Percentiles rank a stretch among this genome's conserved stretches.
These are phyloP conservation scores for Sebastes glaucus DNA, from an alignment of 2,797 vertebrate genomes.

Conservation along the genomic window DNA sequence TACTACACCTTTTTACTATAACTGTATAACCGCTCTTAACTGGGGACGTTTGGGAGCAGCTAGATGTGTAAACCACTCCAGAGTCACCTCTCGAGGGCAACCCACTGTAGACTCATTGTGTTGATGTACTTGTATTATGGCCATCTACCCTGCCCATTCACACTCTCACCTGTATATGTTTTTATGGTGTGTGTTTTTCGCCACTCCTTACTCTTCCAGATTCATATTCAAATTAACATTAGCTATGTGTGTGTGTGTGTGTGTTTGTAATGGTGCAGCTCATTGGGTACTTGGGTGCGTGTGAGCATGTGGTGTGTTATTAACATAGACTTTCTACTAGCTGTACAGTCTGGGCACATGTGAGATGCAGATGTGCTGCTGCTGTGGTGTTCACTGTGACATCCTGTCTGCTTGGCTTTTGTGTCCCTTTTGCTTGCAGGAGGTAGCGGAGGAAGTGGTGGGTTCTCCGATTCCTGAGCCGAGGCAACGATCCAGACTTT, in stretches of 20 bases:
- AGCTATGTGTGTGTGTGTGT: constrained; percentile 35
- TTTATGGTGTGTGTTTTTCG: neutral
- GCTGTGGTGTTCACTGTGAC: neutral
- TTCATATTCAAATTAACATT: constrained; percentile 63
- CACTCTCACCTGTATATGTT: constrained; percentile 39
- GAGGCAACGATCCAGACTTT: constrained; percentile 91
- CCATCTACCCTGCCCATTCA: constrained; percentile 41
- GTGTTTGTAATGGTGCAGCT: constrained; percentile 7
- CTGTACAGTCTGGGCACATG: constrained; percentile 17
- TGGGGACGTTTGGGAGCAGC: constrained; percentile 46
- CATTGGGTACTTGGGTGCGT: constrained; percentile 22
- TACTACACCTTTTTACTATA: constrained; percentile 50
- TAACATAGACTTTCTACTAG: constrained; percentile 55
- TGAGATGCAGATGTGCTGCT: constrained; percentile 29
- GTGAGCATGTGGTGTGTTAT: constrained; percentile 61
- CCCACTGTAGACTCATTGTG: constrained; percentile 33
- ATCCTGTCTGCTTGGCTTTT: neutral
- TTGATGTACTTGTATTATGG: constrained; percentile 25
- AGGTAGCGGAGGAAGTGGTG: constrained; percentile 90
- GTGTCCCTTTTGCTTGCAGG: constrained; percentile 75
- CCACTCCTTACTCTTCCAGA: constrained; percentile 39
- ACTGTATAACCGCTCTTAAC: constrained; percentile 57
- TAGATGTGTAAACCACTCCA: constrained; percentile 45
- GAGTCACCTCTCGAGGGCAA: constrained; percentile 39
- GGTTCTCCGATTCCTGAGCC: constrained; percentile 97